A percentile compares a stretch with the other conserved stretches of the same genome.
These are phyloP conservation scores for Sitobion miscanthi DNA, from an alignment of 1,140 invertebrate species.

Conservation along the genomic window DNA sequence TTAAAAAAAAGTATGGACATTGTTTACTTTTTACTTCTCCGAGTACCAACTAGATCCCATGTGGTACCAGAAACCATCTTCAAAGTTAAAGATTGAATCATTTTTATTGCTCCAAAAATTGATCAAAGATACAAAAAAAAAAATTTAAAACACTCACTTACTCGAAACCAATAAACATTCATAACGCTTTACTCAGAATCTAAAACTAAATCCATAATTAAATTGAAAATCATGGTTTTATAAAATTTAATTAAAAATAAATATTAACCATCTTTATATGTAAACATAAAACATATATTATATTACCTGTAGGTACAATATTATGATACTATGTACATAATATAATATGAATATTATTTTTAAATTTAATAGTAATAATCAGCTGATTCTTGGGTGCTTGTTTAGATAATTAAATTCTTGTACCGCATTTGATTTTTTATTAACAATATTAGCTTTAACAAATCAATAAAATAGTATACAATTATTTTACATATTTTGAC, in stretches of 20 bases:
- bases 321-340: background rate
- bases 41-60: background rate
- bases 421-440: background rate
- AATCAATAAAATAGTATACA: background rate
- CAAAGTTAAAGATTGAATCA: background rate
- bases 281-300: background rate
- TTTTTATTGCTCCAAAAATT: background rate
- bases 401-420: background rate
- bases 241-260: slow-evolving; percentile 15
- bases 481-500: background rate
- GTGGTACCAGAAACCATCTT: background rate
- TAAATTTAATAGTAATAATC: background rate
- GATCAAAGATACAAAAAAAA: background rate
- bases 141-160: background rate
- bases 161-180: background rate
- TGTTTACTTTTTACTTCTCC: background rate
- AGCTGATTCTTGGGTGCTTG: background rate
- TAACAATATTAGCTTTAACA: background rate
- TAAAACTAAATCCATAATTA: background rate
- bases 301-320: background rate
- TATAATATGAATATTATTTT: background rate
- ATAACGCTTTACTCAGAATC: background rate
- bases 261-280: background rate
- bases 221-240: background rate
- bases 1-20: background rate